phyloP scores from a whole-genome alignment of 2,113 vertebrate genomes.

The Oryzias curvinotus region DNA sequence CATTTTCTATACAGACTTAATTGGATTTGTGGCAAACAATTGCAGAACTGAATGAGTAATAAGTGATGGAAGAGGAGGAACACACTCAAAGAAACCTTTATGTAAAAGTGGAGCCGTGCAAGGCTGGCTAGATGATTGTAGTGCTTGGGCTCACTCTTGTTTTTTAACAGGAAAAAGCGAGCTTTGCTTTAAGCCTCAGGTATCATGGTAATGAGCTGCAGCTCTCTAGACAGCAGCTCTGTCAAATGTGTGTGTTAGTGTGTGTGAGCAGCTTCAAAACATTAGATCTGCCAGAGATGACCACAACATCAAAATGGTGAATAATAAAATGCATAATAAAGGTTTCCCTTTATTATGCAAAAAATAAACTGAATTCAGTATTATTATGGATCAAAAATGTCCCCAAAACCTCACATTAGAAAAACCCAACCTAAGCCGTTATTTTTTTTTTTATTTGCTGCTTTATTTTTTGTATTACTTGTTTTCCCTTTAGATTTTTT shows the following conservation, averaged over 20 bases:
- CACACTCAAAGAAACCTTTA: neutral
- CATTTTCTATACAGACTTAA: conserved; percentile 6
- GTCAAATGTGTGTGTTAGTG: conserved; percentile 14
- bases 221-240: conserved; percentile 47
- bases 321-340: no score
- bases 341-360: neutral
- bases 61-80: neutral
- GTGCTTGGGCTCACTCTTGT: conserved; percentile 15
- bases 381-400: no score
- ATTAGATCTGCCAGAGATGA: conserved; percentile 1
- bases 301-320: neutral
- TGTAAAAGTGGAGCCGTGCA: conserved; percentile 12
- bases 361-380: neutral
- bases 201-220: conserved; percentile 64
- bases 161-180: conserved; percentile 47
- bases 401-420: no score
- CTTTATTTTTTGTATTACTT: no score
- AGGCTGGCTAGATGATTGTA: conserved; percentile 21
- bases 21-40: conserved; percentile 9
- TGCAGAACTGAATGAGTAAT: conserved; percentile 17
- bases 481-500: no score
- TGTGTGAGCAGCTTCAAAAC: conserved; percentile 1
- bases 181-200: conserved; percentile 54
- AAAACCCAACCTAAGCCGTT: no score
- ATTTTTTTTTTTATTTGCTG: no score